phyloP scores from a whole-genome alignment of 2,113 vertebrate genomes.

The Neotragus moschatus region DNA sequence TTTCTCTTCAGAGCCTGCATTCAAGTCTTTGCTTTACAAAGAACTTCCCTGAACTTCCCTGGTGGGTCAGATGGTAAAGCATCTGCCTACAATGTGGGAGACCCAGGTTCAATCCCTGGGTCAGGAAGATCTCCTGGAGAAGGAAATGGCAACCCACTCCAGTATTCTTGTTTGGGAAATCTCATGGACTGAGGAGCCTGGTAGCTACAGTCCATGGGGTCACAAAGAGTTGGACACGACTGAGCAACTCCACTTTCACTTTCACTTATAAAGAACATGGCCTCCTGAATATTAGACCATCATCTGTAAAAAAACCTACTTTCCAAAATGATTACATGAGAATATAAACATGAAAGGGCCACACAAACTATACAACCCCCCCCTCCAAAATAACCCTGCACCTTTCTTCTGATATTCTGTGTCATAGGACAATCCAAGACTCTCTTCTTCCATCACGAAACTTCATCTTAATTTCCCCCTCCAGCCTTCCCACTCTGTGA shows the following conservation, averaged over 20 bases:
- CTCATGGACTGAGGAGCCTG: neutral
- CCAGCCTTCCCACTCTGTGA: neutral
- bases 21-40: slow-evolving; percentile 40
- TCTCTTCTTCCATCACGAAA: neutral
- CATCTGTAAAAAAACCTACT: neutral
- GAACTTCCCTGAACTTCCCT: neutral
- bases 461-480: neutral
- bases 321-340: neutral
- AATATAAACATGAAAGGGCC: neutral
- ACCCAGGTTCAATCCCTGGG: neutral
- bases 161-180: neutral
- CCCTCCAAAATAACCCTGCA: neutral
- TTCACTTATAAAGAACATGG: neutral
- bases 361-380: neutral
- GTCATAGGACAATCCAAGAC: neutral
- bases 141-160: neutral
- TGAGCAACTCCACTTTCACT: neutral
- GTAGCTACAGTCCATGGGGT: neutral
- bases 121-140: neutral
- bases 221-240: neutral
- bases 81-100: neutral
- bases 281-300: neutral
- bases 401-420: neutral
- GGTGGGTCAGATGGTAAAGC: neutral
- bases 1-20: neutral